These are phyloP conservation scores for Myopa tessellatipennis DNA, from an alignment of 2,888 invertebrate species.

Conservation along the genomic window DNA sequence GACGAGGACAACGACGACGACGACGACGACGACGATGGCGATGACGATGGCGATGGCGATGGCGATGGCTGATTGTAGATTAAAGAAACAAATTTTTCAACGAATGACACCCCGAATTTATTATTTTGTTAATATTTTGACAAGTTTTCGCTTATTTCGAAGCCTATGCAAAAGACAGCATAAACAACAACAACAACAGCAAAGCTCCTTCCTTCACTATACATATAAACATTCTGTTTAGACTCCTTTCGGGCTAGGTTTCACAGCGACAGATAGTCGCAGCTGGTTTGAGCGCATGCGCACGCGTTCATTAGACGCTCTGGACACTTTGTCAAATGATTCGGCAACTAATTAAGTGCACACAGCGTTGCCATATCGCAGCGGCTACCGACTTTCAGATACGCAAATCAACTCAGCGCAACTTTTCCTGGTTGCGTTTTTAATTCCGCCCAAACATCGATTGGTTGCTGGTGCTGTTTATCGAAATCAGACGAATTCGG, in stretches of 20 bases:
- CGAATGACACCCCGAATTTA: constrained; percentile 50
- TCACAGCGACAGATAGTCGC: neutral
- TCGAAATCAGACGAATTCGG: neutral
- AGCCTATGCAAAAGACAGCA: neutral
- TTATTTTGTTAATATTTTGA: constrained; percentile 52
- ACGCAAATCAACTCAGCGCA: neutral
- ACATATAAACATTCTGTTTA: neutral
- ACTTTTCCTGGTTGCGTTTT: neutral
- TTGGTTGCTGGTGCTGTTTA: neutral
- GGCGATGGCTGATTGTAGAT: constrained; percentile 45
- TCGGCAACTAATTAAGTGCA: constrained; percentile 6
- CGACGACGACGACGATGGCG: constrained; percentile 1
- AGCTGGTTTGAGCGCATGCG: neutral
- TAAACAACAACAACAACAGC: neutral
- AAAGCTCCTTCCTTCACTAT: neutral
- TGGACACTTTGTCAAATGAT: constrained; percentile 27
- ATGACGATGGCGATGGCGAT: neutral
- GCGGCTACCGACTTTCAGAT: neutral
- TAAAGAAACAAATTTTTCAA: constrained; percentile 47
- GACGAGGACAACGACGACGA: constrained; percentile 29
- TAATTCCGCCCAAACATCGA: neutral
- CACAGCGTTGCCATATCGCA: neutral
- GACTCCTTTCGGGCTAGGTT: constrained; percentile 2
- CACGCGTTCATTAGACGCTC: constrained; percentile 26
- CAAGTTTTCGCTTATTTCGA: constrained; percentile 40